Evolutionary conservation across 2,888 invertebrate species (phyloP).

Genomic region (Monoplex corrugatus): DNA sequence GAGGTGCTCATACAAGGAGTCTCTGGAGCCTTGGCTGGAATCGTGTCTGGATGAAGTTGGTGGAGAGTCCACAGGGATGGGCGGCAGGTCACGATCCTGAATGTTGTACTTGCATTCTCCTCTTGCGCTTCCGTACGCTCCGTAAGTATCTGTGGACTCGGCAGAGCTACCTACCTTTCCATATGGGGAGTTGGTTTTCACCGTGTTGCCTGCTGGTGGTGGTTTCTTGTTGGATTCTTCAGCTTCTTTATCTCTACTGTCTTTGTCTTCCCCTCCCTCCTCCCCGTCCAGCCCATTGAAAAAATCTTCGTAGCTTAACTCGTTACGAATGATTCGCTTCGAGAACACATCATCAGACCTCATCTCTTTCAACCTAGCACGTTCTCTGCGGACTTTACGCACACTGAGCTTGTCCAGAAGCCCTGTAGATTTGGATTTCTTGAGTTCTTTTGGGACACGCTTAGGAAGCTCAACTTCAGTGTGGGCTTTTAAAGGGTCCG

Average conservation of each 20-base stretch:
- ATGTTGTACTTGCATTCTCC: conserved; percentile 52
- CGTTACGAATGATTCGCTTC: conserved; percentile 69
- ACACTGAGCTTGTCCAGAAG: conserved; percentile 75
- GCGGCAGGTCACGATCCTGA: conserved; percentile 73
- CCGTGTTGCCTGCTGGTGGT: background rate
- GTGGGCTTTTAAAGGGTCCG: background rate
- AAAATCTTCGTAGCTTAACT: conserved; percentile 68
- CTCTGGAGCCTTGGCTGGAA: conserved; percentile 60
- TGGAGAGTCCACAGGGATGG: conserved; percentile 65
- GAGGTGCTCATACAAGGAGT: conserved; percentile 74
- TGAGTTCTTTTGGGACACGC: conserved; percentile 68
- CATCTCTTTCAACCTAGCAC: conserved; percentile 74
- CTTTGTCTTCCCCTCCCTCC: conserved; percentile 4
- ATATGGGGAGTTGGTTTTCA: background rate
- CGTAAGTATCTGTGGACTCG: background rate
- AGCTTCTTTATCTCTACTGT: background rate
- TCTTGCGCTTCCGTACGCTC: background rate
- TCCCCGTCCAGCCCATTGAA: conserved; percentile 52
- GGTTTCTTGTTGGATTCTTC: background rate
- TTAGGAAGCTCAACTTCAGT: conserved; percentile 67
- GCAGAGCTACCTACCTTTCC: background rate
- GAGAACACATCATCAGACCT: conserved; percentile 75
- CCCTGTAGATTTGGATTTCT: conserved; percentile 68
- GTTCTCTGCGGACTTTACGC: conserved; percentile 70
- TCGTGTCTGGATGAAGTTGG: conserved; percentile 36